These are phyloP conservation scores for Sarcophaga rosellei DNA, from an alignment of 2,888 invertebrate genomes.

Conservation along the genomic window DNA sequence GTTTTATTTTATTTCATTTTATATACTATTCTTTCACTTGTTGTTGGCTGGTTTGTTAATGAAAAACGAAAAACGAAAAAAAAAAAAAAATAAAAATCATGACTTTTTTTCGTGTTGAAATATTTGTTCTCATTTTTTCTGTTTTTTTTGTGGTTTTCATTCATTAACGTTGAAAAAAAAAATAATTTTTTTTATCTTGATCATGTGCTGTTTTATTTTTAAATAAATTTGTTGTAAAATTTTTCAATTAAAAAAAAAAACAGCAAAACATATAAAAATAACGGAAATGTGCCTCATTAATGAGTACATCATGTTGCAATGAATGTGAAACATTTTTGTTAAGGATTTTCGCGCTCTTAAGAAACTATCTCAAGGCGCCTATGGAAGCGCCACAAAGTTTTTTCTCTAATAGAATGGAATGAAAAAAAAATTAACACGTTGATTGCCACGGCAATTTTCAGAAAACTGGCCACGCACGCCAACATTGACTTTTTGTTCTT, in stretches of 20 bases:
- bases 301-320: too few species aligned
- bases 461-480: too few species aligned
- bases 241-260: background rate
- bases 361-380: too few species aligned
- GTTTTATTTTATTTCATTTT: background rate
- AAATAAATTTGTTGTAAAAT: background rate
- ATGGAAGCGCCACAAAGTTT: too few species aligned
- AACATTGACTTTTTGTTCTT: too few species aligned
- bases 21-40: background rate
- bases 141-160: conserved; percentile 6
- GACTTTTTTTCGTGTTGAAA: background rate
- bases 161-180: conserved; percentile 3
- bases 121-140: conserved; percentile 4
- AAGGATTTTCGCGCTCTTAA: too few species aligned
- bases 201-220: conserved; percentile 30
- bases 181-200: conserved; percentile 11
- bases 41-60: background rate
- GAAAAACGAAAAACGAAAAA: background rate
- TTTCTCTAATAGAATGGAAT: too few species aligned
- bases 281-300: background rate
- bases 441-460: too few species aligned
- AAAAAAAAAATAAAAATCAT: background rate
- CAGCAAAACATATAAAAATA: background rate
- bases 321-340: too few species aligned
- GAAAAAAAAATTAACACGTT: too few species aligned